These are phyloP conservation scores for Carcinoscorpius rotundicauda DNA, from an alignment of 1,140 invertebrate species.

Conservation along the genomic window DNA sequence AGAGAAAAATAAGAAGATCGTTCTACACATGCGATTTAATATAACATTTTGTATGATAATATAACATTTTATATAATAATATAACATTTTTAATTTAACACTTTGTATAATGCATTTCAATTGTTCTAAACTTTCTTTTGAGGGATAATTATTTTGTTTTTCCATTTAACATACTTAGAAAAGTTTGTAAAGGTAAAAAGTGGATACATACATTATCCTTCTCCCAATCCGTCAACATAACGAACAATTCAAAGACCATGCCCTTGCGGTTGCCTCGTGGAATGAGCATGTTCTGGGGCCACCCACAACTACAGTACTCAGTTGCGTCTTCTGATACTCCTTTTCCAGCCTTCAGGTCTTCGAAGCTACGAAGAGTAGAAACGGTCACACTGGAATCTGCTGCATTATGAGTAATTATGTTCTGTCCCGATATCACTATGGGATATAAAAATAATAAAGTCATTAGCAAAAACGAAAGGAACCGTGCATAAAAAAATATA, in stretches of 20 bases:
- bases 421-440: slow-evolving; percentile 13
- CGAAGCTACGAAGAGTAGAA: not conserved
- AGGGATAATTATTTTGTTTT: too few relatives aligned
- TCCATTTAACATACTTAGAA: too few relatives aligned
- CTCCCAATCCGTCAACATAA: slow-evolving; percentile 67
- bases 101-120: too few relatives aligned
- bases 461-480: too few relatives aligned
- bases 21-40: too few relatives aligned
- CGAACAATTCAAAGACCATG: slow-evolving; percentile 55
- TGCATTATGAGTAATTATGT: not conserved
- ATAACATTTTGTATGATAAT: too few relatives aligned
- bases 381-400: slow-evolving; percentile 8
- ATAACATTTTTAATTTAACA: too few relatives aligned
- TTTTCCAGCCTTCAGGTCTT: slow-evolving; percentile 1
- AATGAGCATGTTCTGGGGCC: slow-evolving; percentile 70
- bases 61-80: too few relatives aligned
- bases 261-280: slow-evolving; percentile 56
- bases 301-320: slow-evolving; percentile 61
- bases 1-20: too few relatives aligned
- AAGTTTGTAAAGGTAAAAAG: too few relatives aligned
- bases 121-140: too few relatives aligned
- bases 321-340: slow-evolving; percentile 11
- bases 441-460: not conserved
- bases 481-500: too few relatives aligned
- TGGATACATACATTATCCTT: slow-evolving; percentile 40